These are phyloP conservation scores for Sesia apiformis DNA, from an alignment of 2,888 invertebrate species.

Conservation along the genomic window DNA sequence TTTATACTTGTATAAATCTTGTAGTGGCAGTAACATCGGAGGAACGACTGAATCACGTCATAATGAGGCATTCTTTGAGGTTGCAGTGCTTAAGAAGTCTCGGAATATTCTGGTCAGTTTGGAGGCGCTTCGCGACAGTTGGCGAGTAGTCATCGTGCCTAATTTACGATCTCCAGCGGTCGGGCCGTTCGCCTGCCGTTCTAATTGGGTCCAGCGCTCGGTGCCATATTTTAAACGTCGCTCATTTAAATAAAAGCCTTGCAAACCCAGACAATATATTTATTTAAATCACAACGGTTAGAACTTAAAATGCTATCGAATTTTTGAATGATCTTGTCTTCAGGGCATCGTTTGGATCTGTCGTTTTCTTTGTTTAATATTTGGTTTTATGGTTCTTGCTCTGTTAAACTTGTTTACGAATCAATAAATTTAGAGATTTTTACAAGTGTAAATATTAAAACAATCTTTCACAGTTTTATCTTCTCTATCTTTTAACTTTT, in stretches of 20 bases:
- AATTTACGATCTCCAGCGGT: slow-evolving; percentile 37
- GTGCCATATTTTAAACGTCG: slow-evolving; percentile 21
- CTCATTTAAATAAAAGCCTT: slow-evolving; percentile 31
- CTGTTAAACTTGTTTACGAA: too few relatives aligned
- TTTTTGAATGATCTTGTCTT: not conserved
- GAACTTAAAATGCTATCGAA: slow-evolving; percentile 2
- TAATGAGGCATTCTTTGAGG: slow-evolving; percentile 24
- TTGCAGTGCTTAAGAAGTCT: slow-evolving; percentile 1
- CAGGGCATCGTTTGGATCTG: too few relatives aligned
- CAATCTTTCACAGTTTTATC: too few relatives aligned
- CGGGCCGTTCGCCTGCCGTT: slow-evolving; percentile 5
- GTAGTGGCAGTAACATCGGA: slow-evolving; percentile 7
- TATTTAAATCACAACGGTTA: slow-evolving; percentile 2
- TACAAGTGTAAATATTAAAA: too few relatives aligned
- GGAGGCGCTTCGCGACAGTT: not conserved
- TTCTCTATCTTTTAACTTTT: too few relatives aligned
- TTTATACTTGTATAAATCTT: slow-evolving; percentile 6
- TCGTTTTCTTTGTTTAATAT: too few relatives aligned
- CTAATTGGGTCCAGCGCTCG: slow-evolving; percentile 28
- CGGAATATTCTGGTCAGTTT: not conserved
- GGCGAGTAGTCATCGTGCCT: not conserved
- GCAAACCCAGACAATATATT: slow-evolving; percentile 5
- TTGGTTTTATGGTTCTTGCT: too few relatives aligned
- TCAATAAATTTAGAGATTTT: too few relatives aligned
- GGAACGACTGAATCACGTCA: slow-evolving; percentile 11